phyloP scores from a whole-genome alignment of 2,113 vertebrate species.

The Epinephelus fuscoguttatus region DNA sequence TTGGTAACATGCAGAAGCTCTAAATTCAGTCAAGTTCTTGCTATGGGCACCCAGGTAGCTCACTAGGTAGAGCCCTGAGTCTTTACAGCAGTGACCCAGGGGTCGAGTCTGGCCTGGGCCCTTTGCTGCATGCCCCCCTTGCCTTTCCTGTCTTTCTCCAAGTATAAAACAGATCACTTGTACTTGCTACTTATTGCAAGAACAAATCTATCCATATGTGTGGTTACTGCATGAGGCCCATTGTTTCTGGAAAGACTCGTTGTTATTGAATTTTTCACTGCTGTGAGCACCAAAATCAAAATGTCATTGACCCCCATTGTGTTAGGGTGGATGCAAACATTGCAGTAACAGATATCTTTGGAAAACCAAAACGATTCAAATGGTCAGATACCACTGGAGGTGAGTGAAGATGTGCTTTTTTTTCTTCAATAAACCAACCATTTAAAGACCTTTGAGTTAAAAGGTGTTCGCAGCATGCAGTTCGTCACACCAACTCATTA shows the following conservation, averaged over 20 bases:
- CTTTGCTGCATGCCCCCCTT: too few relatives aligned
- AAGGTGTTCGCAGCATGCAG: constrained; percentile 7
- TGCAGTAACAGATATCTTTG: neutral
- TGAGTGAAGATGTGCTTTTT: neutral
- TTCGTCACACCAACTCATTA: constrained; percentile 17
- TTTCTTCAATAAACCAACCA: neutral
- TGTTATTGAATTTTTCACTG: neutral
- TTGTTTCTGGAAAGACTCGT: neutral
- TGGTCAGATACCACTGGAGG: neutral
- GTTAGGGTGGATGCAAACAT: neutral
- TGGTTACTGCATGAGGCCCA: neutral
- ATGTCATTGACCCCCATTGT: neutral
- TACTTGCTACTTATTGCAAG: neutral
- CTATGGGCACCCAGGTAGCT: too few relatives aligned
- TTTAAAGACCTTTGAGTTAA: constrained; percentile 5
- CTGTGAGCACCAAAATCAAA: neutral
- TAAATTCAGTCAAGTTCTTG: neutral
- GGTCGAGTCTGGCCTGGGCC: too few relatives aligned
- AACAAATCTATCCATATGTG: neutral
- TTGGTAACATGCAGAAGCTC: neutral
- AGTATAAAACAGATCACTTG: too few relatives aligned
- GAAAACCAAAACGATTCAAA: neutral
- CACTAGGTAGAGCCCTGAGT: too few relatives aligned
- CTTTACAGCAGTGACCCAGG: too few relatives aligned
- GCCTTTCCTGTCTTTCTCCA: too few relatives aligned